Conservation (phyloP, 2,888 invertebrate species). For the Nomada fabriciana region DNA sequence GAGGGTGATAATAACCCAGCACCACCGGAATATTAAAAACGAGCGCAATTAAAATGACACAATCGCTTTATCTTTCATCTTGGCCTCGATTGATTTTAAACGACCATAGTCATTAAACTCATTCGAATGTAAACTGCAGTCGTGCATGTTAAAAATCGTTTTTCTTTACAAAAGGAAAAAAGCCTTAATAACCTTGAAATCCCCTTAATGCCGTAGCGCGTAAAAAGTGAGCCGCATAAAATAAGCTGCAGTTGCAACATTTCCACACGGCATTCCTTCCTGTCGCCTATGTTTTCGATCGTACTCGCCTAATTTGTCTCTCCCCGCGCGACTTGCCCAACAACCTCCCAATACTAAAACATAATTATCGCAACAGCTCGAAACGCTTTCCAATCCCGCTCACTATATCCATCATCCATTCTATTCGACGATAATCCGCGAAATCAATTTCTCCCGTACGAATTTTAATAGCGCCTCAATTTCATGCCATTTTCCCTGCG, state of each 20-base stretch:
- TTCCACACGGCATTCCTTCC: slow-evolving; percentile 15
- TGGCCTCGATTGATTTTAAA: slow-evolving; percentile 39
- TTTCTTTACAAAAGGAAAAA: slow-evolving; percentile 12
- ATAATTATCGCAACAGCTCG: too few species aligned
- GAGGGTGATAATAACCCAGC: background rate
- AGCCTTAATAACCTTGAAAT: slow-evolving; percentile 28
- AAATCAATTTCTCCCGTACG: too few species aligned
- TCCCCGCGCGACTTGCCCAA: background rate
- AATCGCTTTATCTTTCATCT: slow-evolving; percentile 16
- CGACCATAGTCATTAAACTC: slow-evolving; percentile 30
- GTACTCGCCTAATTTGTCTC: background rate
- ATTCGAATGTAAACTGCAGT: slow-evolving; percentile 9
- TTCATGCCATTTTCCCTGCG: background rate
- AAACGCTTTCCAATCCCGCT: too few species aligned
- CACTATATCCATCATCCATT: too few species aligned
- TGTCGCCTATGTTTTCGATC: slow-evolving; percentile 10
- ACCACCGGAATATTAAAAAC: slow-evolving; percentile 15
- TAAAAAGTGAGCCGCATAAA: slow-evolving; percentile 15
- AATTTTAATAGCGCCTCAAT: too few species aligned
- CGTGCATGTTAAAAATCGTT: slow-evolving; percentile 27
- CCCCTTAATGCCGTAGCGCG: background rate
- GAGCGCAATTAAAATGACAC: slow-evolving; percentile 26
- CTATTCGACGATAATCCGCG: too few species aligned
- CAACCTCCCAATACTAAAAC: too few species aligned
- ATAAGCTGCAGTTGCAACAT: background rate